phyloP scores from a whole-genome alignment of 2,888 invertebrate species.

The Campoletis raptor region DNA sequence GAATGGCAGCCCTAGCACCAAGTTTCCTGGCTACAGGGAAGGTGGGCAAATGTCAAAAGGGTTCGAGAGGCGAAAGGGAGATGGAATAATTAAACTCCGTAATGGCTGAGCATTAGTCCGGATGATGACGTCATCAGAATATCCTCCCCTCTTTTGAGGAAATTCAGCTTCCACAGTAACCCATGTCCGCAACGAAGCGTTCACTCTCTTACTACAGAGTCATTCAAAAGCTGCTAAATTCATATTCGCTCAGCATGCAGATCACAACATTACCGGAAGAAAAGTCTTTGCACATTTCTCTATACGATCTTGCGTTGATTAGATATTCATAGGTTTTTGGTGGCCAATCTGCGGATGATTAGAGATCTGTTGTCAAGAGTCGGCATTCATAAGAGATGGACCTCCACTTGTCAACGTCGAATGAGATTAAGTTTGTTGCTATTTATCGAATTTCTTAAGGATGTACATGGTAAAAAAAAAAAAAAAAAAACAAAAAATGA shows the following conservation, averaged over 20 bases:
- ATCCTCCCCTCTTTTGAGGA: conserved; percentile 40
- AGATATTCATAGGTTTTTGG: neutral
- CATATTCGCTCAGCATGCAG: neutral
- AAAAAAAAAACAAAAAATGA: neutral
- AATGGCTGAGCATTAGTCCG: conserved; percentile 79
- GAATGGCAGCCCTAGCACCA: conserved; percentile 27
- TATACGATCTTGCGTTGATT: neutral
- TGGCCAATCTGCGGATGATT: neutral
- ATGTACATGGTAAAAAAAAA: neutral
- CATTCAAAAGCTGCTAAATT: neutral
- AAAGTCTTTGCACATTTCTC: neutral
- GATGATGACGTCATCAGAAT: conserved; percentile 80
- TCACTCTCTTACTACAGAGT: conserved; percentile 43
- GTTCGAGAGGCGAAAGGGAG: conserved; percentile 68
- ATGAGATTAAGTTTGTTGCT: too few relatives aligned
- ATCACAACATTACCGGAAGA: neutral
- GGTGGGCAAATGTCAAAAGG: conserved; percentile 61
- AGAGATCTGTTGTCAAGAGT: too few relatives aligned
- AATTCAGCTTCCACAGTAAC: conserved; percentile 70
- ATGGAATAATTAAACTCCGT: conserved; percentile 79
- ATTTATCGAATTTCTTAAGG: too few relatives aligned
- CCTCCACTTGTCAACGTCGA: too few relatives aligned
- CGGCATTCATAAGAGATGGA: too few relatives aligned
- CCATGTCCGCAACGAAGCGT: conserved; percentile 63
- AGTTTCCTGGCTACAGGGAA: neutral